Conservation (phyloP, 2,888 invertebrate genomes). For the Buathra laborator region DNA sequence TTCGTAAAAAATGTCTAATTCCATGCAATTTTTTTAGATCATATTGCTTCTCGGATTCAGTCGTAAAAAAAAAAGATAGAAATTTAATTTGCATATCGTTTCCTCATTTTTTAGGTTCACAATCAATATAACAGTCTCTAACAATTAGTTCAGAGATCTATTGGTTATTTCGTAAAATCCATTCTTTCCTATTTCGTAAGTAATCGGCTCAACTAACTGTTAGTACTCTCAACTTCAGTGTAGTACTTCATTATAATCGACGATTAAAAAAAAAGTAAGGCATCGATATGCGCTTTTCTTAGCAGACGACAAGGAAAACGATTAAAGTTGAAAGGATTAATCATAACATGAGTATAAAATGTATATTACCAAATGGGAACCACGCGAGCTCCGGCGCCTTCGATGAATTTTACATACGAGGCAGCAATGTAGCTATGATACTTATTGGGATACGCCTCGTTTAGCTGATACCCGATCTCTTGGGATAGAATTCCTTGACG, state of each 20-base stretch:
- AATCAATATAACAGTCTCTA: too few relatives aligned
- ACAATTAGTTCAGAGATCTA: too few relatives aligned
- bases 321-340: neutral
- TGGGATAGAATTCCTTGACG: conserved; percentile 89
- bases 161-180: too few relatives aligned
- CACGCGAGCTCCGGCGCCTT: conserved; percentile 94
- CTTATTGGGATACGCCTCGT: conserved; percentile 86
- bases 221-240: neutral
- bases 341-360: conserved; percentile 4
- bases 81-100: too few relatives aligned
- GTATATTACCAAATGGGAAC: conserved; percentile 92
- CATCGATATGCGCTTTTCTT: neutral
- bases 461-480: conserved; percentile 87
- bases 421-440: conserved; percentile 93
- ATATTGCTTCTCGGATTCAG: too few relatives aligned
- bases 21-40: too few relatives aligned
- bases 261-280: neutral
- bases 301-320: neutral
- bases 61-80: too few relatives aligned
- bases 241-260: neutral
- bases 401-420: conserved; percentile 96
- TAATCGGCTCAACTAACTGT: neutral
- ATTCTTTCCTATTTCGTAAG: neutral
- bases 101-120: too few relatives aligned
- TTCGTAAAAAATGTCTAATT: too few relatives aligned